These are phyloP conservation scores for Platycnemis pennipes DNA, from an alignment of 2,888 invertebrate genomes.

Conservation along the genomic window DNA sequence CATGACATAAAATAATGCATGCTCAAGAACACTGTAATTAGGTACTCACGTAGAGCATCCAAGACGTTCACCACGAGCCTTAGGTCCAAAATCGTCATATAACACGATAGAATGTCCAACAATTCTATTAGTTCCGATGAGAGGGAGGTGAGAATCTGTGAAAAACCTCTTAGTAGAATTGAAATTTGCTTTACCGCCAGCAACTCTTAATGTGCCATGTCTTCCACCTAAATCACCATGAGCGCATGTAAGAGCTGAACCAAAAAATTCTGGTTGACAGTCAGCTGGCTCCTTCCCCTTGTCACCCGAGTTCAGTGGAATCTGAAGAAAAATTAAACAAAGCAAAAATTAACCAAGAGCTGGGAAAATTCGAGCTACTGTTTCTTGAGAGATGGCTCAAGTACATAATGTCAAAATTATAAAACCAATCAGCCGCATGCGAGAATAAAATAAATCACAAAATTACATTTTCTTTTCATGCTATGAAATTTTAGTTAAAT, in stretches of 20 bases:
- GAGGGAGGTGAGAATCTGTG: slow-evolving; percentile 88
- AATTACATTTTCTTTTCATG: too few relatives aligned
- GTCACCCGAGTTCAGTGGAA: background rate
- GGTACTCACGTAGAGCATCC: slow-evolving; percentile 90
- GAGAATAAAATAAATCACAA: too few relatives aligned
- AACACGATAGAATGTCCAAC: slow-evolving; percentile 92
- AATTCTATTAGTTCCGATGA: slow-evolving; percentile 88
- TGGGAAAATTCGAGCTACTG: too few relatives aligned
- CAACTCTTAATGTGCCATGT: slow-evolving; percentile 86
- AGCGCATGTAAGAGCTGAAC: slow-evolving; percentile 57
- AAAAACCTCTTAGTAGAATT: slow-evolving; percentile 87
- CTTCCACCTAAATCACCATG: slow-evolving; percentile 79
- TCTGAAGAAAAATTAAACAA: background rate
- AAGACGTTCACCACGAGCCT: slow-evolving; percentile 92
- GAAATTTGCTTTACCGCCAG: slow-evolving; percentile 86
- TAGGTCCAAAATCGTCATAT: slow-evolving; percentile 93
- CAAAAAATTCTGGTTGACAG: slow-evolving; percentile 25
- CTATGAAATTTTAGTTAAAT: too few relatives aligned
- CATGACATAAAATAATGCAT: slow-evolving; percentile 45
- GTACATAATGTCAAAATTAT: too few relatives aligned
- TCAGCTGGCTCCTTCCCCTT: slow-evolving; percentile 44
- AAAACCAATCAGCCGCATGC: too few relatives aligned
- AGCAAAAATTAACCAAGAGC: too few relatives aligned
- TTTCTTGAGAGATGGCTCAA: too few relatives aligned
- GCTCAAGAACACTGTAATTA: slow-evolving; percentile 70